phyloP scores from a whole-genome alignment of 2,888 invertebrate genomes.

The Amiota communis region DNA sequence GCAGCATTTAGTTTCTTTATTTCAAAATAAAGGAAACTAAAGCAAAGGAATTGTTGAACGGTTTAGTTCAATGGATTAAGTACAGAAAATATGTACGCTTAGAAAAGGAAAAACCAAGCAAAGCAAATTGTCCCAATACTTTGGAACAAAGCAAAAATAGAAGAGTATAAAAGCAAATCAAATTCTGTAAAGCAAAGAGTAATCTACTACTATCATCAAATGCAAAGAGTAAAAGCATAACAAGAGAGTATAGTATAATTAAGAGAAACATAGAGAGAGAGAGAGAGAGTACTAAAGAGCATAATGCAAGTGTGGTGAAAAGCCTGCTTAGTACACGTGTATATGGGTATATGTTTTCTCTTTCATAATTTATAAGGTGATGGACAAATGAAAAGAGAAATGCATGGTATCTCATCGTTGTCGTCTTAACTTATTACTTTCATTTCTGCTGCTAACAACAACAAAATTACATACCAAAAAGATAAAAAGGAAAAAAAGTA shows the following conservation, averaged over 20 bases:
- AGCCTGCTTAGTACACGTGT: neutral
- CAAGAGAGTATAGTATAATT: neutral
- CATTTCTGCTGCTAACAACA: too few relatives aligned
- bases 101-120: neutral
- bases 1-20: constrained; percentile 31
- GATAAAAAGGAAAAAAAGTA: neutral
- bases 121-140: neutral
- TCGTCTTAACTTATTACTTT: too few relatives aligned
- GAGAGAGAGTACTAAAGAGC: neutral
- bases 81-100: neutral
- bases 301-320: neutral
- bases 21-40: too few relatives aligned
- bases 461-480: neutral
- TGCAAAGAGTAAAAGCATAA: neutral
- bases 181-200: too few relatives aligned
- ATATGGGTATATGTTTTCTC: too few relatives aligned
- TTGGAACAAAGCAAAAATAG: neutral
- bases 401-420: too few relatives aligned
- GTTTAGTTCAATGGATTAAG: too few relatives aligned
- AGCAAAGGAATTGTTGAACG: neutral
- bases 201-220: neutral
- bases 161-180: too few relatives aligned
- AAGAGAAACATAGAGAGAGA: neutral
- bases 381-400: too few relatives aligned
- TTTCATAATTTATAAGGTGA: too few relatives aligned